Evolutionary conservation across 1,140 invertebrate genomes (phyloP), one percentile per base, ranked within the genome.

Genomic region (Tetramorium simillimum): DNA sequence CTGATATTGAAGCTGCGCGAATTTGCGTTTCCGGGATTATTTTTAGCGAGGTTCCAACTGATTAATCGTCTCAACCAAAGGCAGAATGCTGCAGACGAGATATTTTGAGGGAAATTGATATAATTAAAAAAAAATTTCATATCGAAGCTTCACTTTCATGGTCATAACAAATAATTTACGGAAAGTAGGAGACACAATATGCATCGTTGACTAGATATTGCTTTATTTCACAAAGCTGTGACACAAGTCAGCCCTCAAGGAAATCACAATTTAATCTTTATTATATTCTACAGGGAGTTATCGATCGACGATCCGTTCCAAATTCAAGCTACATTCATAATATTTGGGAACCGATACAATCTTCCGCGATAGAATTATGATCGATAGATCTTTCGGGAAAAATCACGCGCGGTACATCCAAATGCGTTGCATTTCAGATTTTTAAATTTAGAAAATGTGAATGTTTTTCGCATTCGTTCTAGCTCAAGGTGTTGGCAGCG

Each of bases 401-500:
- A 77, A 65, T 85, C 33, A 56, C 18, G 28, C 84, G 43, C 37
- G 49, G 3, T 16, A 28, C 40, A 77, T 86, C 77, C 37, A n/a
- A 33, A 76, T 21, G 49, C 77, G n/a, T 56, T n/a, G 4, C 49
- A 21, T 70, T 80, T 63, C 37, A 49, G 16, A 49, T 63, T 65
- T 62, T 21, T 10, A 51, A 85, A 78, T 76, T 56, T 51, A 80
- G 43, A 21, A 75, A 60, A 75, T 76, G 75, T 58, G 84, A 89
- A 88, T 88, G 77, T 92, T 91, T 90, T 87, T 88, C 60, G 58
- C 60, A 53, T 77, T 84, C 84, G 75, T 86, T 76, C 69, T 46
- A 85, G 33, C 62, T 58, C 40, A 46, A 92, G 91, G 89, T 91
- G 91, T 92, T 91, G 88, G 91, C 92, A 88, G 87, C 76, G 67